These are phyloP conservation scores for Corythaeola cristata DNA, from an alignment of 2,113 vertebrate genomes.

Conservation along the genomic window DNA sequence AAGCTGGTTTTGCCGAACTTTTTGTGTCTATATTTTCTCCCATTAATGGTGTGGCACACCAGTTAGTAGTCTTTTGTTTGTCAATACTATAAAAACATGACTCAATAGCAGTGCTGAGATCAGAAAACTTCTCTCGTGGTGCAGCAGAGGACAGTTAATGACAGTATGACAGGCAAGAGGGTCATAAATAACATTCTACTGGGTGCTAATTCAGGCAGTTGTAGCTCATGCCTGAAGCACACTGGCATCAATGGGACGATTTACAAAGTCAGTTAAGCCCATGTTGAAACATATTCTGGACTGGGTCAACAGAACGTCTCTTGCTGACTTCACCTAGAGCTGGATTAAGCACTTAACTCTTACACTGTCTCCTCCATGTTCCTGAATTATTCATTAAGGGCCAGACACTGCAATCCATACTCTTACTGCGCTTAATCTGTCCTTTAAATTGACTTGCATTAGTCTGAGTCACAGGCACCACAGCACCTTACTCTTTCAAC, in stretches of 20 bases:
- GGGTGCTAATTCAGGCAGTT: background rate
- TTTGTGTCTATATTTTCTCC: background rate
- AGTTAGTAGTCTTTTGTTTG: background rate
- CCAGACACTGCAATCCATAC: slow-evolving; percentile 25
- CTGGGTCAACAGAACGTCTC: background rate
- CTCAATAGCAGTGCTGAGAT: background rate
- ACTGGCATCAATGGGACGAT: background rate
- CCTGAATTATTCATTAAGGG: slow-evolving; percentile 41
- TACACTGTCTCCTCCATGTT: background rate
- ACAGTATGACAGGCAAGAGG: background rate
- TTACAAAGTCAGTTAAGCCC: background rate
- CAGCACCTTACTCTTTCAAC: background rate
- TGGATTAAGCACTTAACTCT: slow-evolving; percentile 23
- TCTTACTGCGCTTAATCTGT: background rate
- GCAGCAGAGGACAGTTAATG: background rate
- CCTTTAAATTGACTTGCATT: slow-evolving; percentile 42
- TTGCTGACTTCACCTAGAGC: background rate
- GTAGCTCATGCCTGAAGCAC: background rate
- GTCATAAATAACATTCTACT: background rate
- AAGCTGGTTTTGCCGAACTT: background rate
- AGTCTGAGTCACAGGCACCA: slow-evolving; percentile 26
- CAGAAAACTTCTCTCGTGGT: background rate
- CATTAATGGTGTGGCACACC: background rate
- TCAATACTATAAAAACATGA: background rate
- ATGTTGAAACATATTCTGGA: background rate